Evolutionary conservation across 2,113 vertebrate genomes (phyloP).

Genomic region (Bucco capensis): DNA sequence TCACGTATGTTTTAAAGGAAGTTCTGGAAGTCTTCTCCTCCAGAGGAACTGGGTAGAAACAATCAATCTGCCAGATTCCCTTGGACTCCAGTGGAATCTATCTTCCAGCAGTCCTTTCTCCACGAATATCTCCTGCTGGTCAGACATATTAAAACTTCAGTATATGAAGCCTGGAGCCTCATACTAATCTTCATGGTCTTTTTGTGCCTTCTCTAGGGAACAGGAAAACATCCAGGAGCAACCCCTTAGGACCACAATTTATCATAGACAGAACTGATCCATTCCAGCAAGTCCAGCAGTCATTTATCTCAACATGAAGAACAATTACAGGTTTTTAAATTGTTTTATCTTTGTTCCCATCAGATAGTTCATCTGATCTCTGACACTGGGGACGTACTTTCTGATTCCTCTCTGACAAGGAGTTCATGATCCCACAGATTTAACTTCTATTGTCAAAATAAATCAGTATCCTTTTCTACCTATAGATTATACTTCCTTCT

Average conservation of each 20-base stretch:
- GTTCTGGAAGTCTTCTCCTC: background rate
- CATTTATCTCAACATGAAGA: background rate
- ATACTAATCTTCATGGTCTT: background rate
- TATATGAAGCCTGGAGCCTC: background rate
- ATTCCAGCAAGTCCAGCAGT: background rate
- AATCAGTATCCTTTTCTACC: background rate
- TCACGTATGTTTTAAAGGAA: background rate
- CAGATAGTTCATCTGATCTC: background rate
- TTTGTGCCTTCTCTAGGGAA: background rate
- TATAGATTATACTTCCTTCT: background rate
- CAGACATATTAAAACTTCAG: background rate
- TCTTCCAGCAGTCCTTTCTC: background rate
- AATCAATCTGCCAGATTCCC: background rate
- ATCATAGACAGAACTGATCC: background rate
- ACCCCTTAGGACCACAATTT: background rate
- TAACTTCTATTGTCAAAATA: background rate
- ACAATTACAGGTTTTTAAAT: background rate
- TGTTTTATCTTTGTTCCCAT: background rate
- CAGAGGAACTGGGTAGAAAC: background rate
- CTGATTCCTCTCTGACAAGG: background rate
- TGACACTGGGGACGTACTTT: background rate
- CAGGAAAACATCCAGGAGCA: background rate
- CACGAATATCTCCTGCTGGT: rapidly evolving
- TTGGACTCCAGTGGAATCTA: background rate
- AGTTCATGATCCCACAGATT: background rate